phyloP scores from a whole-genome alignment of 2,888 invertebrate genomes.

The Bombyx huttoni region DNA sequence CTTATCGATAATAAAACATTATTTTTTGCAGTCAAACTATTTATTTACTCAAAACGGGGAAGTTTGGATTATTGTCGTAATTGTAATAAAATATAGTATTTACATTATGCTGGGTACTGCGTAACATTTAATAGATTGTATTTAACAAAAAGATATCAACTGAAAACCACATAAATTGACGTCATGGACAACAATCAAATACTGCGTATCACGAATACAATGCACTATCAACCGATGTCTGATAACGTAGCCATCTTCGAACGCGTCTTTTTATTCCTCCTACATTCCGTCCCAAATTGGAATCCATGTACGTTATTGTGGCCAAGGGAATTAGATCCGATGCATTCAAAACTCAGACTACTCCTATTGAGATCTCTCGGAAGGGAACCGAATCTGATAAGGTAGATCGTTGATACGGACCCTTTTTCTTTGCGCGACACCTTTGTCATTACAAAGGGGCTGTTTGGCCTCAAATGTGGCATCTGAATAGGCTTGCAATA shows the following conservation, averaged over 20 bases:
- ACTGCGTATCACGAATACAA: constrained; percentile 20
- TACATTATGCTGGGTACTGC: too few species aligned
- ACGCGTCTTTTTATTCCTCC: constrained; percentile 32
- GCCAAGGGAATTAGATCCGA: constrained; percentile 64
- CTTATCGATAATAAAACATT: too few species aligned
- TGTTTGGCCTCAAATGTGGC: constrained; percentile 67
- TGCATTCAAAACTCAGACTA: constrained; percentile 61
- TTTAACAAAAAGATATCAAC: not conserved
- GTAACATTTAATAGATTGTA: not conserved
- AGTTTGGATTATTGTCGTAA: too few species aligned
- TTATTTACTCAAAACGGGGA: too few species aligned
- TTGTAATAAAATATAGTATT: too few species aligned
- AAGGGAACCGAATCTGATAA: constrained; percentile 71
- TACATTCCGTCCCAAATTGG: constrained; percentile 50
- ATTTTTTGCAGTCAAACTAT: too few species aligned
- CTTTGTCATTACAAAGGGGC: constrained; percentile 70
- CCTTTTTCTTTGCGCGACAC: constrained; percentile 71
- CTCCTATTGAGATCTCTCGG: constrained; percentile 67
- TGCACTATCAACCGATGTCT: constrained; percentile 31
- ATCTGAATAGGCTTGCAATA: constrained; percentile 71
- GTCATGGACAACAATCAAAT: not conserved
- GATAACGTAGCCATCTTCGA: constrained; percentile 32
- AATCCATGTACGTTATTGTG: constrained; percentile 56
- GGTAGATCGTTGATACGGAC: constrained; percentile 66
- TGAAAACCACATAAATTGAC: constrained; percentile 4